A percentile compares a stretch with the other conserved stretches of the same genome.
These are phyloP conservation scores for Aporophyla lueneburgensis DNA, from an alignment of 2,888 invertebrate genomes.

Conservation along the genomic window DNA sequence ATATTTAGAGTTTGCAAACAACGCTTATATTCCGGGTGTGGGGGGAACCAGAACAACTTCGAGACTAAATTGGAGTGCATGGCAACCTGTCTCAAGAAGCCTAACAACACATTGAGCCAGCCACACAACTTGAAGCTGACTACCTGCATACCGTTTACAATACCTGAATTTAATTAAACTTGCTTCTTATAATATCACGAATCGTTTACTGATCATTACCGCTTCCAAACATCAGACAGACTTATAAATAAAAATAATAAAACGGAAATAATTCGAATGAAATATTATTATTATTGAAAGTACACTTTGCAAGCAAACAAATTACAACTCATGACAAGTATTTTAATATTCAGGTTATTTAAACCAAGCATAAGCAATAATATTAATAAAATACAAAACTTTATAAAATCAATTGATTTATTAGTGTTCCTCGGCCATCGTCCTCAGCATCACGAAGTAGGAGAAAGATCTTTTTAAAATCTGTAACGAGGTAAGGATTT, in stretches of 20 bases:
- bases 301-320: not conserved
- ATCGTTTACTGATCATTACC: not conserved
- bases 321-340: not conserved
- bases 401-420: not conserved
- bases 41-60: constrained; percentile 86
- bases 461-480: constrained; percentile 51
- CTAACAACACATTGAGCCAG: constrained; percentile 75
- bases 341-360: not conserved
- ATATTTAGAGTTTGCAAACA: constrained; percentile 76
- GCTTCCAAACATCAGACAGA: not conserved
- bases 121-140: constrained; percentile 57
- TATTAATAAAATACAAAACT: not conserved
- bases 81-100: constrained; percentile 73
- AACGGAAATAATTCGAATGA: not conserved
- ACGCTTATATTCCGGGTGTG: constrained; percentile 84
- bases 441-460: constrained; percentile 49
- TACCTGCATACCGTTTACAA: constrained; percentile 69
- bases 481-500: constrained; percentile 21
- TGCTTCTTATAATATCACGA: not conserved
- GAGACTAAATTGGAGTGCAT: constrained; percentile 76
- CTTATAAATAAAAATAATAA: not conserved
- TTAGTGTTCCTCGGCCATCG: constrained; percentile 30
- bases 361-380: not conserved
- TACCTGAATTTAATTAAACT: constrained; percentile 54
- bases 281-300: not conserved